phyloP scores from a whole-genome alignment of 2,113 vertebrate species.

The Cochlearius cochlearius region DNA sequence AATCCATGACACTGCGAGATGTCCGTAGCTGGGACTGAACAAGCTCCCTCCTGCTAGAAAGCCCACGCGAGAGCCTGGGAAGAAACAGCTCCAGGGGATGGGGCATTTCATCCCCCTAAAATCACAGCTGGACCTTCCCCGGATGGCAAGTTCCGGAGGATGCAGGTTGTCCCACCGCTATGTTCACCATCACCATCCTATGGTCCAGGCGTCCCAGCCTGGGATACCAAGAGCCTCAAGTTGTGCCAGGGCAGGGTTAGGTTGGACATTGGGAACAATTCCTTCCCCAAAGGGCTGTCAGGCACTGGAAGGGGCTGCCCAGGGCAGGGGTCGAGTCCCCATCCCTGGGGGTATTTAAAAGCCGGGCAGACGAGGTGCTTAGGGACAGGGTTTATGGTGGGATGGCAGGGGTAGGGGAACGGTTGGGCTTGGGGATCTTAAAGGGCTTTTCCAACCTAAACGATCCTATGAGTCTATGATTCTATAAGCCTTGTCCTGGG shows the following conservation, averaged over 20 bases:
- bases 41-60: not conserved
- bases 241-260: no score
- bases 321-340: no score
- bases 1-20: not conserved
- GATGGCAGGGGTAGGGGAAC: no score
- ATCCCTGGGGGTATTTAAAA: no score
- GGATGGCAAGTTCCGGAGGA: accelerated
- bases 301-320: no score
- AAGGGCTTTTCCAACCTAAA: no score
- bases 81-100: not conserved
- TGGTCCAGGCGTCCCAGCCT: not conserved
- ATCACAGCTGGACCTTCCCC: not conserved
- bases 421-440: no score
- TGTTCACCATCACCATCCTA: accelerated
- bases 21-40: not conserved
- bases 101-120: not conserved
- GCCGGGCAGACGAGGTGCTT: no score
- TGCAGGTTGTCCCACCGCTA: not conserved
- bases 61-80: accelerated
- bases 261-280: no score
- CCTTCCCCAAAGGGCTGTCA: no score
- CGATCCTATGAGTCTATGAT: no score
- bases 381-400: no score
- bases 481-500: not conserved
- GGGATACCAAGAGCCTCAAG: not conserved